Evolutionary conservation across 30 jellyfish, hydroid and myxozoan species (phyloP).

Genomic region (Aurelia sp.): DNA sequence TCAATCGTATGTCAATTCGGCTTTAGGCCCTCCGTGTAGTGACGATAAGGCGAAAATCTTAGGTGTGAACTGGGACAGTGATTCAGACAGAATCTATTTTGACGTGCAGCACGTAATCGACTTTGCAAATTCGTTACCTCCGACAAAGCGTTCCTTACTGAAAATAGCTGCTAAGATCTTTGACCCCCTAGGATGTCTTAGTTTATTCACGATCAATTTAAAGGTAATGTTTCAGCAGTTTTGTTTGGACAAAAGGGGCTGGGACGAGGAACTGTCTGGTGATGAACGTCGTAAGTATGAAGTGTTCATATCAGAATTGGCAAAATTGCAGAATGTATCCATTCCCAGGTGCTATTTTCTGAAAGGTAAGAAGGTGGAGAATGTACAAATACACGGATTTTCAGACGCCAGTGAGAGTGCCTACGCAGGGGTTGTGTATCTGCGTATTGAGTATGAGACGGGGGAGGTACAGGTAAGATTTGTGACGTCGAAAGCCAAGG

Average conservation of each 20-base stretch:
- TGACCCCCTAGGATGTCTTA: conserved; percentile 17
- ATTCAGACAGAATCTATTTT: not conserved
- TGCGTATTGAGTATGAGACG: conserved; percentile 46
- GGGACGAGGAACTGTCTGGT: conserved; percentile 69
- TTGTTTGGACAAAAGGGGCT: conserved; percentile 66
- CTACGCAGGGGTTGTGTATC: conserved; percentile 73
- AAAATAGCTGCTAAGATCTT: conserved; percentile 26
- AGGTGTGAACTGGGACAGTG: conserved; percentile 36
- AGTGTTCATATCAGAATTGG: conserved; percentile 17
- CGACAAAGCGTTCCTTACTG: conserved; percentile 34
- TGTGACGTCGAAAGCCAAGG: conserved; percentile 81
- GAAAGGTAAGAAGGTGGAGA: conserved; percentile 4
- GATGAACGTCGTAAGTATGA: conserved; percentile 15
- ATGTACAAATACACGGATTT: conserved; percentile 64
- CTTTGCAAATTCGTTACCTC: conserved; percentile 18
- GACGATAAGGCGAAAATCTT: not conserved
- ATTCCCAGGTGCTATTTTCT: conserved; percentile 29
- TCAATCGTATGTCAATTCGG: conserved; percentile 3
- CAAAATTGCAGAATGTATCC: not conserved
- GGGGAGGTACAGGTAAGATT: conserved; percentile 55
- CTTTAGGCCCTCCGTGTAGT: conserved; percentile 1
- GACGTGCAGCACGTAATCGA: not conserved
- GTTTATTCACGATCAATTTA: conserved; percentile 46
- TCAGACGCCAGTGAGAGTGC: conserved; percentile 75
- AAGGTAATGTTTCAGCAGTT: conserved; percentile 58